Evolutionary conservation across 2,797 vertebrate genomes (phyloP).

Genomic region (Halcyon leucocephala): DNA sequence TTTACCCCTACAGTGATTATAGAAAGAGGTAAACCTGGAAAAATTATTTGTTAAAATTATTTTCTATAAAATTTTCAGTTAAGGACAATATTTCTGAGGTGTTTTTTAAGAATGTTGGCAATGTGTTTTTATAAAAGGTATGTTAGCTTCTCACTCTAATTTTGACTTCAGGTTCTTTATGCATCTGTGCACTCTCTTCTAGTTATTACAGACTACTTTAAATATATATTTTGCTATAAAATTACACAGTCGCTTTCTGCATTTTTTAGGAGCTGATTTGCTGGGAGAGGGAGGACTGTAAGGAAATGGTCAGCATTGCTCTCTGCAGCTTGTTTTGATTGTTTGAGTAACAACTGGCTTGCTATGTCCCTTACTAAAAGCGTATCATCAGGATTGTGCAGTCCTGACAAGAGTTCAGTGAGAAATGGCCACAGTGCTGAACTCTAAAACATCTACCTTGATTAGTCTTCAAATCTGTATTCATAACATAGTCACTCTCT

Average conservation of each 20-base stretch:
- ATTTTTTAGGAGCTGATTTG: neutral
- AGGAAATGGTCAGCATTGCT: neutral
- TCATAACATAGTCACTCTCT: fast-evolving
- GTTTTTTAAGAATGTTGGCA: neutral
- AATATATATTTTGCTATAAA: neutral
- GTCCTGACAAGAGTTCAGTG: neutral
- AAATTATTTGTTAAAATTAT: neutral
- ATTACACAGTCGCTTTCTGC: neutral
- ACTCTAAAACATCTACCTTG: neutral
- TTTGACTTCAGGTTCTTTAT: neutral
- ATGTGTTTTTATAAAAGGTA: neutral
- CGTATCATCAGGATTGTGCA: neutral
- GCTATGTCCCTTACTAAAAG: neutral
- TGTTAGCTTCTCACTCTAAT: neutral
- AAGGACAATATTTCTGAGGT: neutral
- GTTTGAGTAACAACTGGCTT: neutral
- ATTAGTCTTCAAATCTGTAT: neutral
- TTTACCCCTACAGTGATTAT: neutral
- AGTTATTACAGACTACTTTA: neutral
- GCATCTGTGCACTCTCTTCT: fast-evolving
- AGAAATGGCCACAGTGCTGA: neutral
- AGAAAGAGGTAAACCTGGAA: neutral
- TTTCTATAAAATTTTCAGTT: neutral
- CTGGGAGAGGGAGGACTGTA: neutral
- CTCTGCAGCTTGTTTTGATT: neutral